These are phyloP conservation scores for Aporophyla lueneburgensis DNA, from an alignment of 2,888 invertebrate species.

Conservation along the genomic window DNA sequence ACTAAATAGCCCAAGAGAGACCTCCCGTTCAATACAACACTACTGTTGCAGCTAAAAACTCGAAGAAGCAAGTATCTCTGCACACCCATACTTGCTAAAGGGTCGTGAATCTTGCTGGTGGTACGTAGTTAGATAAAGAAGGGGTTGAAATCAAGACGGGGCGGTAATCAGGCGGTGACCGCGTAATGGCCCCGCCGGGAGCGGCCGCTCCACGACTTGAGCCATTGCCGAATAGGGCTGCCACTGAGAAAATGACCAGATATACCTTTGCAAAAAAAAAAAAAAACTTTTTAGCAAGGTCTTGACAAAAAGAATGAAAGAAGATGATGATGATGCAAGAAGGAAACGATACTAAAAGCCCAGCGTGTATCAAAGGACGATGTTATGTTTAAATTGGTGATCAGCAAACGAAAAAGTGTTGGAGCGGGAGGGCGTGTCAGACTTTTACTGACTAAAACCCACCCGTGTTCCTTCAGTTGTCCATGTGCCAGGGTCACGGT, in stretches of 20 bases:
- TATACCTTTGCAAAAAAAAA: too few species aligned
- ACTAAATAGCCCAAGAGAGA: not conserved
- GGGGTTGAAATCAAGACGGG: constrained; percentile 89
- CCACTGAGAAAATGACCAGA: constrained; percentile 7
- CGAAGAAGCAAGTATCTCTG: constrained; percentile 13
- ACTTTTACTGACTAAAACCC: too few species aligned
- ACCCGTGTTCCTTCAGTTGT: too few species aligned
- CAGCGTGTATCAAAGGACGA: too few species aligned
- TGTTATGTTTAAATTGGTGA: too few species aligned
- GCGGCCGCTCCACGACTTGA: constrained; percentile 80
- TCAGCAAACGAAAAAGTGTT: too few species aligned
- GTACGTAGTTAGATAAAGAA: constrained; percentile 74
- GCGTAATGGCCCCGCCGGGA: constrained; percentile 89
- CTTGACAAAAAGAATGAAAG: too few species aligned
- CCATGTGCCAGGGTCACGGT: too few species aligned
- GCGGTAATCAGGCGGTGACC: constrained; percentile 90
- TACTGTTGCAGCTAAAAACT: constrained; percentile 3
- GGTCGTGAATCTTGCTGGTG: constrained; percentile 51
- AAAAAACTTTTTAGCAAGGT: not conserved
- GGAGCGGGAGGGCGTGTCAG: too few species aligned
- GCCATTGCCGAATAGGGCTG: constrained; percentile 80
- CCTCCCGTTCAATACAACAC: not conserved
- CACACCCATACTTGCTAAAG: constrained; percentile 47
- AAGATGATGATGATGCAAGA: too few species aligned
- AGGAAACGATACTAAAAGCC: too few species aligned